These are phyloP conservation scores for chimpanzee (Pan troglodytes) DNA, from an alignment of 2,113 vertebrate genomes.

Conservation along the genomic window DNA sequence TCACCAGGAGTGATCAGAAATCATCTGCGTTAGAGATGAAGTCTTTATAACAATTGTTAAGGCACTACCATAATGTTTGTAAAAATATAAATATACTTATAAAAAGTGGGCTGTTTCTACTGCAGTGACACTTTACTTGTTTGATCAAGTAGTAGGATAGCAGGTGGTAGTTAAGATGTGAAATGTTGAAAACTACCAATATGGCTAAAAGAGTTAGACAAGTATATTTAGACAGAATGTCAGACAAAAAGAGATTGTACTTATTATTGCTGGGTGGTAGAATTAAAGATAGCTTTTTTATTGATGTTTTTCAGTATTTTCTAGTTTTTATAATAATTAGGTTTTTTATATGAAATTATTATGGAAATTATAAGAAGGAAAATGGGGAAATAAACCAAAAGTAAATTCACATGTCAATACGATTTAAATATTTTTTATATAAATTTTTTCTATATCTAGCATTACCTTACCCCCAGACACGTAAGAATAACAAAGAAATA, in stretches of 20 bases:
- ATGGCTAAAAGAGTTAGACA: neutral
- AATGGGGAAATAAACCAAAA: conserved; percentile 29
- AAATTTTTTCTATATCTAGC: neutral
- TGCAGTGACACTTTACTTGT: neutral
- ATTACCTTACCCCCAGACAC: neutral
- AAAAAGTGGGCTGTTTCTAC: neutral
- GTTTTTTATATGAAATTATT: neutral
- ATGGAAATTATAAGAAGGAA: conserved; percentile 4
- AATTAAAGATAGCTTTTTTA: neutral
- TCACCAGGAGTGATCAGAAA: neutral
- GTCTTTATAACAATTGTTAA: neutral
- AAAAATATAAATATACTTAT: neutral
- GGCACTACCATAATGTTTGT: neutral
- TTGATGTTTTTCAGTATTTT: neutral
- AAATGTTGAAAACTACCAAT: neutral
- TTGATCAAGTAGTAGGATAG: neutral
- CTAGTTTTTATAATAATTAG: conserved; percentile 19
- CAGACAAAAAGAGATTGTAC: neutral
- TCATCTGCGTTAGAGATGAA: neutral
- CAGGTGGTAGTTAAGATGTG: neutral
- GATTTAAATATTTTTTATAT: conserved; percentile 28
- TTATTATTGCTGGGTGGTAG: neutral
- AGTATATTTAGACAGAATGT: neutral
- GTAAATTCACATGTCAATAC: conserved; percentile 28
- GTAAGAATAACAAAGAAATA: conserved; percentile 23